Evolutionary conservation across 2,888 invertebrate genomes (phyloP), one percentile per base, ranked within the genome.

Genomic region (Malacosoma neustria): DNA sequence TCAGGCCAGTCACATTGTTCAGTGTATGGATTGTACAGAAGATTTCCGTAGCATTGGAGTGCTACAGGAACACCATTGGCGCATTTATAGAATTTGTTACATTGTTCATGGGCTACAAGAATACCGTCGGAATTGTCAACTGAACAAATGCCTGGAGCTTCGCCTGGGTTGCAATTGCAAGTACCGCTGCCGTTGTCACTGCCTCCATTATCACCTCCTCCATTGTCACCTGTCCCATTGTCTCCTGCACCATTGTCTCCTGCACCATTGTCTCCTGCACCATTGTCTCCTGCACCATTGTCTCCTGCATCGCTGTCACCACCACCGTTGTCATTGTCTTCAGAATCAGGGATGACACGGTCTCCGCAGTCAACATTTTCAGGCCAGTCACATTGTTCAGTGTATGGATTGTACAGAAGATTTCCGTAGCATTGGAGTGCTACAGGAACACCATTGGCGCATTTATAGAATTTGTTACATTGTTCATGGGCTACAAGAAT

Each of bases 11-110:
- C 65, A 31, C 65, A 64, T 13, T 45, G 35, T 30, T 57, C 42
- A 2, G 15, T 53, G 5, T 39, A 30, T 0, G 60, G 56, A 29
- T 63, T 58, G 34, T 54, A 66, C 0, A 59, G 14, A 0, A 62
- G 49, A 3, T 35, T 38, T 3, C 11, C 34, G 1, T 45, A 43
- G 33, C 69, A 69, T 1, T 13, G 30, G 1, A 54, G 1, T 0
- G 46, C 38, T 1, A 57, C 51, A 1, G 60, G 58, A 3, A 9
- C 14, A 3, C 61, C 60, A 1, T 48, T 4, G 6, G 29, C 29
- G 7, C 68, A 70, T 13, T 51, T 54, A 35, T 65, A 68, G 39
- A 63, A 67, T 30, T 66, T 45, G 32, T 62, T 60, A 35, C 67
- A 67, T 38, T 62, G 54, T 37, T 59, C 57, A 22, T 64, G 57